Conservation (phyloP, 1,140 invertebrate genomes). For the Camponotus vicinus region DNA sequence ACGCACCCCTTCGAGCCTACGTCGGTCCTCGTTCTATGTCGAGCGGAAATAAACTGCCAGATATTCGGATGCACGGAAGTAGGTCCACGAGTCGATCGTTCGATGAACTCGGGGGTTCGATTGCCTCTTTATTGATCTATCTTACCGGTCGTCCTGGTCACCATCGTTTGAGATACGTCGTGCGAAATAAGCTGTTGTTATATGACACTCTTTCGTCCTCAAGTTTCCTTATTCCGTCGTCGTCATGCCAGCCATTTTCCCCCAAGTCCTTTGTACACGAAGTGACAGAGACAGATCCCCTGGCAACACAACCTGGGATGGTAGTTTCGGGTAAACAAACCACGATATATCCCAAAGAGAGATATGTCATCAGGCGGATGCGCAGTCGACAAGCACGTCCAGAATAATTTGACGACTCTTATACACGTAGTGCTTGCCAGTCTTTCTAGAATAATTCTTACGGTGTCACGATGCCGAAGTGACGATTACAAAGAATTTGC, state of each 20-base stretch:
- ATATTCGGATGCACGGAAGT: conserved; percentile 59
- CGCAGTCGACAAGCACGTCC: conserved; percentile 31
- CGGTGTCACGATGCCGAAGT: background rate
- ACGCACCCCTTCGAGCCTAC: conserved; percentile 39
- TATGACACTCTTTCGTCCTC: conserved; percentile 34
- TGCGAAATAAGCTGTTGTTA: conserved; percentile 65
- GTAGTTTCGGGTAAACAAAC: conserved; percentile 65
- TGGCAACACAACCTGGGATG: conserved; percentile 16
- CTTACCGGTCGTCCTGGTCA: background rate
- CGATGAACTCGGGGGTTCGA: conserved; percentile 15
- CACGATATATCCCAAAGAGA: conserved; percentile 56
- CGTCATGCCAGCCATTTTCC: background rate
- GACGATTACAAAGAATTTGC: conserved; percentile 13
- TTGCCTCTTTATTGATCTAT: background rate
- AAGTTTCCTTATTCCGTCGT: conserved; percentile 13
- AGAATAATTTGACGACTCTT: conserved; percentile 59
- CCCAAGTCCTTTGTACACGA: conserved; percentile 50
- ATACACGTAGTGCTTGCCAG: conserved; percentile 9
- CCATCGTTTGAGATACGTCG: conserved; percentile 14
- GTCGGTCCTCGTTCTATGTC: conserved; percentile 60
- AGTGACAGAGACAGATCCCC: conserved; percentile 61
- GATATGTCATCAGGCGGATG: conserved; percentile 10
- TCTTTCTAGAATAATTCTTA: conserved; percentile 19
- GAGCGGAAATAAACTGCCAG: conserved; percentile 75
- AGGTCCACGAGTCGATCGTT: conserved; percentile 23